Conservation (phyloP, 2,113 vertebrate species). For the Crotophaga sulcirostris region DNA sequence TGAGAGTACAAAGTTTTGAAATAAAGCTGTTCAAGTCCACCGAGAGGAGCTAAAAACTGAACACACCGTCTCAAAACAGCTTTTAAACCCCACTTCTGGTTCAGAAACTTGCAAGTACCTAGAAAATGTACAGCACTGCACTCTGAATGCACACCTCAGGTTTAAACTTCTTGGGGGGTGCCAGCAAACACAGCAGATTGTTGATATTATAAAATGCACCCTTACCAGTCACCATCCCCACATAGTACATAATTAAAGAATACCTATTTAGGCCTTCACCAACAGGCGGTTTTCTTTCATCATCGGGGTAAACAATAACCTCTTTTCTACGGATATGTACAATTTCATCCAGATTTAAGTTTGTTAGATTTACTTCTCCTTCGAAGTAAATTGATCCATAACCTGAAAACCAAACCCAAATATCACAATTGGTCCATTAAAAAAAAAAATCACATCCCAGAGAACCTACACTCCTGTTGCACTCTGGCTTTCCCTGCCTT, state of each 20-base stretch:
- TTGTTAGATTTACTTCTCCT: slow-evolving; percentile 86
- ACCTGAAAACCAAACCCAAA: slow-evolving; percentile 70
- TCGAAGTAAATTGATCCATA: slow-evolving; percentile 94
- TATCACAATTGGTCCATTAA: background rate
- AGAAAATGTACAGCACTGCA: rapidly evolving
- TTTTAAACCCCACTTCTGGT: rapidly evolving
- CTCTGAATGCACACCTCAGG: rapidly evolving
- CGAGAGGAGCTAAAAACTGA: background rate
- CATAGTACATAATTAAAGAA: background rate
- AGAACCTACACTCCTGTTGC: rapidly evolving
- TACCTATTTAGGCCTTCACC: slow-evolving; percentile 94
- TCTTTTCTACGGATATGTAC: slow-evolving; percentile 95
- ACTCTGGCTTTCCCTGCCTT: background rate
- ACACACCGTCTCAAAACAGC: rapidly evolving
- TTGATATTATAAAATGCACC: rapidly evolving
- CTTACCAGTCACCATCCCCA: background rate
- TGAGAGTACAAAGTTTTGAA: background rate
- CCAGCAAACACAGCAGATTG: background rate
- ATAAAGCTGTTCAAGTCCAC: background rate
- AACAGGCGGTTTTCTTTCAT: slow-evolving; percentile 85
- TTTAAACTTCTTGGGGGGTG: background rate
- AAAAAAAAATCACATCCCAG: rapidly evolving
- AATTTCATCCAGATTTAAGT: slow-evolving; percentile 90
- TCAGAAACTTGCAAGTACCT: background rate
- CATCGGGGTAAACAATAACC: slow-evolving; percentile 93